Percentiles rank a stretch among this genome's conserved stretches.
phyloP scores from a whole-genome alignment of 2,888 invertebrate genomes.

The Drosophila meridionalis region DNA sequence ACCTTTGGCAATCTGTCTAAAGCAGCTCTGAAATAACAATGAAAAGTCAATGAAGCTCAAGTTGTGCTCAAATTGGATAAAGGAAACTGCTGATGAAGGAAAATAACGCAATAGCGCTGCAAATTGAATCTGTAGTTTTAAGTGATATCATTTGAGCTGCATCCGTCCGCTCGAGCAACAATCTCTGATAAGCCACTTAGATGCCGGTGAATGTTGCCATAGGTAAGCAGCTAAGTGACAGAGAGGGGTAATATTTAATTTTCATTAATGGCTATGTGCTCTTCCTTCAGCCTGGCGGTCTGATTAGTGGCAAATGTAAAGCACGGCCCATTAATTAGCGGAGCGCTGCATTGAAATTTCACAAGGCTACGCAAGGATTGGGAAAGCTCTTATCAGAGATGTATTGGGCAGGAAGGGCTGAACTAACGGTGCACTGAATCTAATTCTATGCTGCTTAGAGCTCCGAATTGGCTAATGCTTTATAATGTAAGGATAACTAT shows the following conservation, averaged over 20 bases:
- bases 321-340: constrained; percentile 28
- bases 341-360: constrained; percentile 2
- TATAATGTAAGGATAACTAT: background rate
- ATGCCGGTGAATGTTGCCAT: background rate
- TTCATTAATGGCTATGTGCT: constrained; percentile 2
- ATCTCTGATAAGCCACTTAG: background rate
- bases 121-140: constrained; percentile 42
- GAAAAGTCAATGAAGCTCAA: constrained; percentile 53
- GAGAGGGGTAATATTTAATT: constrained; percentile 8
- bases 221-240: constrained; percentile 5
- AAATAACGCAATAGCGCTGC: constrained; percentile 5
- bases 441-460: background rate
- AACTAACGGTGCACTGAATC: background rate
- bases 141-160: constrained; percentile 50
- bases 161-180: constrained; percentile 31
- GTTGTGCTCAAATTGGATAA: constrained; percentile 38
- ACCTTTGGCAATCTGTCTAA: background rate
- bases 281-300: constrained; percentile 2
- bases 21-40: constrained; percentile 29
- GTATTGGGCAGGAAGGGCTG: background rate
- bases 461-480: background rate
- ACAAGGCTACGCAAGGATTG: background rate
- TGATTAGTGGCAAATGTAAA: constrained; percentile 18
- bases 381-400: background rate
- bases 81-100: constrained; percentile 29